A percentile compares a stretch with the other conserved stretches of the same genome.
phyloP scores from a whole-genome alignment of 1,140 invertebrate genomes.

The Drosophila auraria region DNA sequence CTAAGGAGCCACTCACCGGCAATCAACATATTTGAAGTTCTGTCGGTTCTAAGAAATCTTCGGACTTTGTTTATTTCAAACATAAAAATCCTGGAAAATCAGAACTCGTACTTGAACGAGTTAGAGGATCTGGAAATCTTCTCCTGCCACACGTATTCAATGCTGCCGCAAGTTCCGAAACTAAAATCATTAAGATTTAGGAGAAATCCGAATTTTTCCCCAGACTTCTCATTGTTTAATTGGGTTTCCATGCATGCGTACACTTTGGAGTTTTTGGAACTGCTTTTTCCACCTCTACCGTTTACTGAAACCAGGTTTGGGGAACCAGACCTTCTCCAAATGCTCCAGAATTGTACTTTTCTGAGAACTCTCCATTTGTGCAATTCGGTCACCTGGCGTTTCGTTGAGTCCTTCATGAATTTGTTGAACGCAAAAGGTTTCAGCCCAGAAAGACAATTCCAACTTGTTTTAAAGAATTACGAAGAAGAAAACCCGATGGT shows the following conservation, averaged over 20 bases:
- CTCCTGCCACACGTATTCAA: not conserved
- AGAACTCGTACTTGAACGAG: not conserved
- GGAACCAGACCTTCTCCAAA: not conserved
- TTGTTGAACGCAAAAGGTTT: not conserved
- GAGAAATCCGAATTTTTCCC: not conserved
- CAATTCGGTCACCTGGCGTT: not conserved
- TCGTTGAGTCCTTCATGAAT: not conserved
- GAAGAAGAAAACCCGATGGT: not conserved
- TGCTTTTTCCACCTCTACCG: not conserved
- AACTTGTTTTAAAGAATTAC: not conserved
- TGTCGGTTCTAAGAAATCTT: not conserved
- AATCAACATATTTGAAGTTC: slow-evolving; percentile 6
- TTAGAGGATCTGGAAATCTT: not conserved
- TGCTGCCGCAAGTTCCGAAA: not conserved
- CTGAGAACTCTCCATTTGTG: not conserved
- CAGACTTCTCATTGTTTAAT: not conserved
- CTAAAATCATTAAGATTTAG: slow-evolving; percentile 3
- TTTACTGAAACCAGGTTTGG: not conserved
- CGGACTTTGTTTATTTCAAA: not conserved
- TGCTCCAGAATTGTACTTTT: not conserved
- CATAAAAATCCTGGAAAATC: not conserved
- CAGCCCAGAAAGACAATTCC: not conserved
- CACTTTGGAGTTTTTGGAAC: slow-evolving; percentile 6
- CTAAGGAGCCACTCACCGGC: not conserved
- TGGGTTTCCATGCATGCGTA: not conserved